phyloP scores from a whole-genome alignment of 2,888 invertebrate genomes.

The Nipponacmea schrenckii region DNA sequence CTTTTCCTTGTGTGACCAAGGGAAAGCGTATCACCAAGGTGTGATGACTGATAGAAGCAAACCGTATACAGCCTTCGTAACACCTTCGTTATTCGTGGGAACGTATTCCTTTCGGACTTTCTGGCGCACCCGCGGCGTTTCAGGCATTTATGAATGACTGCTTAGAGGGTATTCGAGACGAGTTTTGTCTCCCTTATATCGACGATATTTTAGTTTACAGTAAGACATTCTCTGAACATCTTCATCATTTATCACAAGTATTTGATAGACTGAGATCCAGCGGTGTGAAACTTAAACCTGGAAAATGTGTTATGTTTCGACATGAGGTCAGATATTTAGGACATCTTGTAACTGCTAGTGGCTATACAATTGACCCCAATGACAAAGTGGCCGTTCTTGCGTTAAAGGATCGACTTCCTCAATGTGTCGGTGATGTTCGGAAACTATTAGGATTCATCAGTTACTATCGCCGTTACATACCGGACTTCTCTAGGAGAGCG shows the following conservation, averaged over 20 bases:
- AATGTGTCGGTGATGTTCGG: no score
- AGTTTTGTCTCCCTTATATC: slow-evolving; percentile 10
- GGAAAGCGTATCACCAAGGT: slow-evolving; percentile 11
- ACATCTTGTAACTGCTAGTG: no score
- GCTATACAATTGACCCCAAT: no score
- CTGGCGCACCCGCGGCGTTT: slow-evolving; percentile 1
- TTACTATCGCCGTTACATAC: no score
- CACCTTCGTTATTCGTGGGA: slow-evolving; percentile 11
- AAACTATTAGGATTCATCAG: no score
- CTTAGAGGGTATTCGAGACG: not conserved
- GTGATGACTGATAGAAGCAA: not conserved
- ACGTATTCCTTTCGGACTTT: not conserved
- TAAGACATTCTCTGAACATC: slow-evolving; percentile 31
- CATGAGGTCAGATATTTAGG: no score
- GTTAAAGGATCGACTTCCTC: no score
- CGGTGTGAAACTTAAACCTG: no score
- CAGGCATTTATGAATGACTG: slow-evolving; percentile 1
- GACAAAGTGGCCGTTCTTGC: no score
- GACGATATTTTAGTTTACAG: slow-evolving; percentile 2
- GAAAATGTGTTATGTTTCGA: no score
- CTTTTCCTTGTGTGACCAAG: not conserved
- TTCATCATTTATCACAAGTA: slow-evolving; percentile 33
- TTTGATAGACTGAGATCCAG: slow-evolving; percentile 24
- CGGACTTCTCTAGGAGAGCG: no score
- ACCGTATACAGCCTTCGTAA: slow-evolving; percentile 1